Conservation (phyloP, 2,113 vertebrate genomes). For the Athene cunicularia region DNA sequence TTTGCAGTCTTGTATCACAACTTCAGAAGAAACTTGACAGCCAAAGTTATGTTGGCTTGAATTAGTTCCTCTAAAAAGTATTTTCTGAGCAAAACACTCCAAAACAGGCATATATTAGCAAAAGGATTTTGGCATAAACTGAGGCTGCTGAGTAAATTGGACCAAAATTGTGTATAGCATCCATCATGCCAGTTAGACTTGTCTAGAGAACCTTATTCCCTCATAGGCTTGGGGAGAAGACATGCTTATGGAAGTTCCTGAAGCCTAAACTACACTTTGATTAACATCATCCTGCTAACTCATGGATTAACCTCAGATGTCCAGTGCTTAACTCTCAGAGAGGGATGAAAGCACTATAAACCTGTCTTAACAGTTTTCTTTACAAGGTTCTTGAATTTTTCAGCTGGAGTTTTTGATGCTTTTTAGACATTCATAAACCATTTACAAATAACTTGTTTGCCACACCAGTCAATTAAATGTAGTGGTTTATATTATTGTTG, state of each 20-base stretch:
- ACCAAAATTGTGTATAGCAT: not conserved
- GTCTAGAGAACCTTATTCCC: not conserved
- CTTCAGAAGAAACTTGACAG: not conserved
- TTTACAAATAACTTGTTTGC: not conserved
- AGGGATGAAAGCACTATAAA: not conserved
- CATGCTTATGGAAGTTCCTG: not conserved
- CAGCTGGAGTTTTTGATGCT: not conserved
- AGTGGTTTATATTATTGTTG: not conserved
- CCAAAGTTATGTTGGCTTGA: not conserved
- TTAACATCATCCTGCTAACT: not conserved
- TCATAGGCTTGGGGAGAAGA: not conserved
- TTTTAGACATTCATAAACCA: not conserved
- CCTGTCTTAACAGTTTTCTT: not conserved
- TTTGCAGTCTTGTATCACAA: not conserved
- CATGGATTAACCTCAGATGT: not conserved
- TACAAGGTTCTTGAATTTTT: not conserved
- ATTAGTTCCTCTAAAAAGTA: not conserved
- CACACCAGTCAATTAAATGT: not conserved
- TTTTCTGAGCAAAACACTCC: not conserved
- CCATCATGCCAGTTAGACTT: not conserved
- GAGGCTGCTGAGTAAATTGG: not conserved
- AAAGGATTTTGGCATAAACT: not conserved
- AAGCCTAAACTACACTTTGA: not conserved
- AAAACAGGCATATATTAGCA: not conserved
- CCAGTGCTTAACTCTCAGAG: not conserved